Percentiles rank a stretch among this genome's conserved stretches.
phyloP scores from a whole-genome alignment of 2,888 invertebrate species.

The Pseudoips prasinana region DNA sequence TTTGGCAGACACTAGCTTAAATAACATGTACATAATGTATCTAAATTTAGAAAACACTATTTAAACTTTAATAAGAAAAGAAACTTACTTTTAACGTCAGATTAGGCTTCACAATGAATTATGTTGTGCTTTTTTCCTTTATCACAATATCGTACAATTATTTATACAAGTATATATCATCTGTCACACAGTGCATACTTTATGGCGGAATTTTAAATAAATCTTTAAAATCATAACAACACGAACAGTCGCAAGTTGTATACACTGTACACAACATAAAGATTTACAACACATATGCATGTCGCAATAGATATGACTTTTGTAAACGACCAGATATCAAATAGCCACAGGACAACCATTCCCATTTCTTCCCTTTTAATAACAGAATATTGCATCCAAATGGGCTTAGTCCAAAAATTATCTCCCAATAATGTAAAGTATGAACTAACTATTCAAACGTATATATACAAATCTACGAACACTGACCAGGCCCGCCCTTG shows the following conservation, averaged over 20 bases:
- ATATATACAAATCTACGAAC: too few species aligned
- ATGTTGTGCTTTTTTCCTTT: constrained; percentile 77
- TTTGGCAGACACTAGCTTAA: constrained; percentile 52
- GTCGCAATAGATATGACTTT: constrained; percentile 32
- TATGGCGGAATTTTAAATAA: constrained; percentile 50
- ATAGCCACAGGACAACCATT: constrained; percentile 7
- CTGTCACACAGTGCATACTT: constrained; percentile 68
- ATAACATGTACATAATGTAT: constrained; percentile 57
- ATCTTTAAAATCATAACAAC: constrained; percentile 54
- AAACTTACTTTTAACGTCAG: constrained; percentile 66
- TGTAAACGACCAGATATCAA: constrained; percentile 23
- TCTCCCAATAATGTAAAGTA: background rate
- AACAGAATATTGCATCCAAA: constrained; percentile 27
- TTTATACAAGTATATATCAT: constrained; percentile 58
- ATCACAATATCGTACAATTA: constrained; percentile 75
- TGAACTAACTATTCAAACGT: too few species aligned
- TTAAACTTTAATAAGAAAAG: constrained; percentile 54
- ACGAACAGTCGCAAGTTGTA: constrained; percentile 36
- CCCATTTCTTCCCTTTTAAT: constrained; percentile 18
- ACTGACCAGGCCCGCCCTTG: too few species aligned
- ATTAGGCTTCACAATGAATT: constrained; percentile 75
- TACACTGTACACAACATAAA: constrained; percentile 35
- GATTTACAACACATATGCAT: constrained; percentile 27
- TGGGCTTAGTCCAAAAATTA: background rate
- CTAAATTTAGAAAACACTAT: constrained; percentile 62